These are phyloP conservation scores for Phorcus lineatus DNA, from an alignment of 2,888 invertebrate genomes.

Conservation along the genomic window DNA sequence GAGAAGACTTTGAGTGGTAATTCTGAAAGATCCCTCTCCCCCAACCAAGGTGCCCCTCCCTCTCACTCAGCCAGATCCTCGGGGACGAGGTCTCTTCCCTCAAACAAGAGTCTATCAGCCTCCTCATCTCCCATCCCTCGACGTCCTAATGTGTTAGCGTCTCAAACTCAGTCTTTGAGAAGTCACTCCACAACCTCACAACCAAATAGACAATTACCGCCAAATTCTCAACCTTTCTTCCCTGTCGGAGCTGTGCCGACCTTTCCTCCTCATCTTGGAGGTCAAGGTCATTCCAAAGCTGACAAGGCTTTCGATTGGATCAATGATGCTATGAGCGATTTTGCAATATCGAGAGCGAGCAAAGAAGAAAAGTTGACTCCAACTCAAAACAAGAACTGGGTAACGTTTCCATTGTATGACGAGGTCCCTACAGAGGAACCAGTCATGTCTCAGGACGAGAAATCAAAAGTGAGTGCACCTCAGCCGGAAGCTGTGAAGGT, in stretches of 20 bases:
- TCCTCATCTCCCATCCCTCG: not conserved
- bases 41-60: not conserved
- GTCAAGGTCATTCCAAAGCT: constrained; percentile 45
- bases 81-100: not conserved
- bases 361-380: constrained; percentile 22
- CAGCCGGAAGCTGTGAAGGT: not conserved
- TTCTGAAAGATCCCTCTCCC: not conserved
- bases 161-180: not conserved
- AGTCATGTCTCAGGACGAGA: not conserved
- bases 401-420: constrained; percentile 26
- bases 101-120: not conserved
- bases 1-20: not conserved
- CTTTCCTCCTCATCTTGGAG: not conserved
- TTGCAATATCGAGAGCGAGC: constrained; percentile 51
- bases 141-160: not conserved
- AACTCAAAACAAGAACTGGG: constrained; percentile 14
- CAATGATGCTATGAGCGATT: constrained; percentile 71
- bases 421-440: constrained; percentile 23
- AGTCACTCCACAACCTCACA: not conserved
- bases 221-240: not conserved
- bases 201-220: not conserved
- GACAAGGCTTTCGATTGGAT: constrained; percentile 77
- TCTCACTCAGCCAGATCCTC: not conserved
- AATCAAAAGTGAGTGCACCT: not conserved
- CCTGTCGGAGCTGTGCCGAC: not conserved